phyloP scores from a whole-genome alignment of 2,113 vertebrate species.

The Eretmodus cyanostictus region DNA sequence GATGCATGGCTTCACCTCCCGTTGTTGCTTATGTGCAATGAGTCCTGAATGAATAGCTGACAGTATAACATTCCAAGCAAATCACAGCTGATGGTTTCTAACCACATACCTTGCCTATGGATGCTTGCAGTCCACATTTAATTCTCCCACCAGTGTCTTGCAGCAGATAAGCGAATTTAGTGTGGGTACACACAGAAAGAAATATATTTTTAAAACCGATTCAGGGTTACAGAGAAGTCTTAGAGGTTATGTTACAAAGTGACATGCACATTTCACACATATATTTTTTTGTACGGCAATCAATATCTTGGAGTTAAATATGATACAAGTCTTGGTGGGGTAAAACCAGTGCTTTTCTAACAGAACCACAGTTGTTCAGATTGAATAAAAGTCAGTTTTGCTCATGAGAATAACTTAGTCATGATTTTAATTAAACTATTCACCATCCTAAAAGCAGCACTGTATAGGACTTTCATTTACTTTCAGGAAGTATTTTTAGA shows the following conservation, averaged over 20 bases:
- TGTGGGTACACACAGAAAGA: background rate
- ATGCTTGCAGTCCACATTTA: background rate
- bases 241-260: background rate
- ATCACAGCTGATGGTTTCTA: background rate
- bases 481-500: background rate
- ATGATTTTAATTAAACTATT: background rate
- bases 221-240: background rate
- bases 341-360: background rate
- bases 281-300: background rate
- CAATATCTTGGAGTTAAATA: background rate
- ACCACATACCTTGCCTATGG: background rate
- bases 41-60: constrained; percentile 14
- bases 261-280: background rate
- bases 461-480: background rate
- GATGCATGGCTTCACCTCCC: background rate
- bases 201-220: background rate
- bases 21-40: background rate
- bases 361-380: background rate
- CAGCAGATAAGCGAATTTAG: background rate
- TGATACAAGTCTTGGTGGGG: background rate
- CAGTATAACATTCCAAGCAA: constrained; percentile 47
- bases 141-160: background rate
- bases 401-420: background rate
- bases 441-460: background rate
- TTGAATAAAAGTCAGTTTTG: background rate